A percentile compares a stretch with the other conserved stretches of the same genome.
Evolutionary conservation across 2,888 invertebrate genomes (phyloP).

Genomic region (Ectobius pallidus): DNA sequence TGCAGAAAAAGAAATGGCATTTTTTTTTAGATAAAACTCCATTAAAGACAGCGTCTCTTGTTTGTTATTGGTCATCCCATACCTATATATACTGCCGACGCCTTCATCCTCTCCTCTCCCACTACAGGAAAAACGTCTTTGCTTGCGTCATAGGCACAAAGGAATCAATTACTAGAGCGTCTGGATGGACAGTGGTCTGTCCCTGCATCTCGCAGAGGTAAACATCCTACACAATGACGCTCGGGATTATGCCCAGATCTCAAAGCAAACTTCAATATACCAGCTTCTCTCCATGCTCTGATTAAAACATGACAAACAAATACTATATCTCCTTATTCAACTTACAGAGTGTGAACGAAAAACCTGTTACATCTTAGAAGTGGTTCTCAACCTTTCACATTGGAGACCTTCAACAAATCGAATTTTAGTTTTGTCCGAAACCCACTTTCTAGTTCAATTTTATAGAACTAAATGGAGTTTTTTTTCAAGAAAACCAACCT

Average conservation of each 20-base stretch:
- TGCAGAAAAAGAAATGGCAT: slow-evolving; percentile 22
- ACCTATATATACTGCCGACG: not conserved
- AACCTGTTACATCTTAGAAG: too few relatives aligned
- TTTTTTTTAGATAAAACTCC: slow-evolving; percentile 31
- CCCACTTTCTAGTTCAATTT: too few relatives aligned
- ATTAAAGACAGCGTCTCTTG: slow-evolving; percentile 26
- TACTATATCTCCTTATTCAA: not conserved
- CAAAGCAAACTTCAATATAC: slow-evolving; percentile 1
- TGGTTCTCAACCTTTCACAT: not conserved
- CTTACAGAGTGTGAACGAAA: too few relatives aligned
- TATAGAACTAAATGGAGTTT: too few relatives aligned
- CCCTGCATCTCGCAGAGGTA: slow-evolving; percentile 28
- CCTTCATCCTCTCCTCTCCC: not conserved
- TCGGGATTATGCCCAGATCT: not conserved
- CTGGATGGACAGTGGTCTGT: slow-evolving; percentile 26
- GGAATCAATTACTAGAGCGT: slow-evolving; percentile 37
- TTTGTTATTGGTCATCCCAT: slow-evolving; percentile 36
- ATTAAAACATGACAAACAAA: slow-evolving; percentile 7
- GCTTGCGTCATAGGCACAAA: slow-evolving; percentile 36
- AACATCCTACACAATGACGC: not conserved
- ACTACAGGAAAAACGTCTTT: slow-evolving; percentile 7
- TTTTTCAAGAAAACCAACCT: too few relatives aligned
- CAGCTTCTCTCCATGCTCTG: not conserved
- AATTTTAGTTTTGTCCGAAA: too few relatives aligned
- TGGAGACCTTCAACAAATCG: not conserved